phyloP scores from a whole-genome alignment of 2,113 vertebrate species.

The Nipponia nippon region DNA sequence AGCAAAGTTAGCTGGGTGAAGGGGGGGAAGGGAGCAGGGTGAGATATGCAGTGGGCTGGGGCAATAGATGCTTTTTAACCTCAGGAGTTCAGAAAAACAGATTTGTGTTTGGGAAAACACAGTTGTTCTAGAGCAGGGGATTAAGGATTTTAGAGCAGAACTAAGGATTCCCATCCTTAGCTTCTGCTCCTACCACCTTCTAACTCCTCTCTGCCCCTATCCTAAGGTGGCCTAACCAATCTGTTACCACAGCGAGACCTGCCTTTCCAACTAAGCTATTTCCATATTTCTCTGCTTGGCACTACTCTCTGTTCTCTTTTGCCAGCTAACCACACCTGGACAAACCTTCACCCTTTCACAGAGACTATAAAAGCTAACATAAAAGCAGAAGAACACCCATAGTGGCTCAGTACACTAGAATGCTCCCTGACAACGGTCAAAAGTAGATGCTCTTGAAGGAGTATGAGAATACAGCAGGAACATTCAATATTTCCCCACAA shows the following conservation, averaged over 20 bases:
- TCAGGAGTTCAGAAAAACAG: not conserved
- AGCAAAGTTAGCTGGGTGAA: not conserved
- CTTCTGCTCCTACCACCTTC: not conserved
- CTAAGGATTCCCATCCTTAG: not conserved
- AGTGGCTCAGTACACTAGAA: not conserved
- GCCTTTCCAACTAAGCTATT: not conserved
- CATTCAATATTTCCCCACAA: not conserved
- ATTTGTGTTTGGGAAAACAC: not conserved
- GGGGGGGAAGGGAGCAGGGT: not conserved
- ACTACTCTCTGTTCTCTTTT: not conserved
- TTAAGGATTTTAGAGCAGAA: not conserved
- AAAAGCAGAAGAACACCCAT: not conserved
- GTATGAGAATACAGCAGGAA: not conserved
- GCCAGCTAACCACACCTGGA: not conserved
- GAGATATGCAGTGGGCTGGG: not conserved
- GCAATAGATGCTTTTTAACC: not conserved
- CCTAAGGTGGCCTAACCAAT: not conserved
- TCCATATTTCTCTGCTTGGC: not conserved
- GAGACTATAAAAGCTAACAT: not conserved
- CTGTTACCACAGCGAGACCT: not conserved
- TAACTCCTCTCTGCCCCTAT: not conserved
- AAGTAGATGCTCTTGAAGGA: not conserved
- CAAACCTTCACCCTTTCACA: not conserved
- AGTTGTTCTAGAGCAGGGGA: not conserved
- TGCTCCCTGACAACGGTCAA: not conserved